Evolutionary conservation across 2,888 invertebrate species (phyloP), one percentile per base, ranked within the genome.

Genomic region (Nomada hirtipes): DNA sequence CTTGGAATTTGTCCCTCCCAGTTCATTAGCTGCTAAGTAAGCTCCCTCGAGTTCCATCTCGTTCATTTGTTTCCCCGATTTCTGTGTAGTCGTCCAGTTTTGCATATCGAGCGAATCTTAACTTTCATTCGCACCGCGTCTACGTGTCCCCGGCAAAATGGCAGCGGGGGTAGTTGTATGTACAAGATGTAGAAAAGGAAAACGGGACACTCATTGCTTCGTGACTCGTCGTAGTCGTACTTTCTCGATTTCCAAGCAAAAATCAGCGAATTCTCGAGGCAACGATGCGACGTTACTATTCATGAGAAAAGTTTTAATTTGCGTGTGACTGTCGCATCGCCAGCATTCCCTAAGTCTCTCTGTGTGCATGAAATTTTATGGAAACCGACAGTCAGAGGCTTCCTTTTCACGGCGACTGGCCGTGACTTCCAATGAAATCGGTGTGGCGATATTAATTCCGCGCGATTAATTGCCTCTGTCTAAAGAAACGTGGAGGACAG

Each of bases 251-350:
- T 42, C 76, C 69, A 77, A 83, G 87, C 80, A 89, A 90, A 90
- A 90, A 90, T 89, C 90, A 90, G 79, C 79, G 86, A 89, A 75
- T 86, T 79, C 69, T 72, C 72, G 50, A 76, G 65, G 65, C 70
- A 82, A 68, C 76, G 84, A 74, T 81, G 83, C 67, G 81, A 74
- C 67, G 75, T 90, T 91, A 89, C 90, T 91, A 91, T 92, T 92
- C 91, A 92, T 91, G 87, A 87, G 89, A 92, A 91, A 92, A 92
- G 86, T 92, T 92, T 91, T 90, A 91, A 91, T 91, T 88, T 88
- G 86, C 84, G 65, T 65, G 63, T 29, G 60, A 50, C 53, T 15
- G 47, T 57, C 63, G 64, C 70, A 53, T 26, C 11, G 23, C 44
- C 42, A 29, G 59, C 55, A 57, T 81, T 70, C 67, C 15, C 20